A percentile compares a stretch with the other conserved stretches of the same genome.
phyloP scores from a whole-genome alignment of 2,113 vertebrate species.

The Brevimyrus niger region DNA sequence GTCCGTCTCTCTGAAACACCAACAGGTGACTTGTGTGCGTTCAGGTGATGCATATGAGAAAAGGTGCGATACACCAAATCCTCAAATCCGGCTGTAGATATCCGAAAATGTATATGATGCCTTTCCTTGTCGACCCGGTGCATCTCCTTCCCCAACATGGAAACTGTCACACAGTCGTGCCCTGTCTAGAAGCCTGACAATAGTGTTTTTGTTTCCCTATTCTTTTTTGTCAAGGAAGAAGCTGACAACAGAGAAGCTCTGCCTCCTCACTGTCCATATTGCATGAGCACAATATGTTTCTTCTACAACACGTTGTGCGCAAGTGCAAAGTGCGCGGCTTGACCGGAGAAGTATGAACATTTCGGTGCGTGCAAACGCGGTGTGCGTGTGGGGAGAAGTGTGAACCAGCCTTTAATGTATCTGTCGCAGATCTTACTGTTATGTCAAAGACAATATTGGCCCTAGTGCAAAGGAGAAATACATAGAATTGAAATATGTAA shows the following conservation, averaged over 20 bases:
- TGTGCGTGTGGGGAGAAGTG: not conserved
- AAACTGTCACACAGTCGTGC: not conserved
- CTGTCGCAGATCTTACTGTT: no score
- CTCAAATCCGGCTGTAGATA: not conserved
- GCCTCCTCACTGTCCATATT: not conserved
- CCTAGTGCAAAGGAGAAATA: no score
- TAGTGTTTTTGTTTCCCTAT: not conserved
- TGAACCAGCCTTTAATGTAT: not conserved
- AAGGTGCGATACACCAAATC: not conserved
- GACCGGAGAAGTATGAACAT: no score
- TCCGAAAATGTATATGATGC: not conserved
- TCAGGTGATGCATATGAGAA: not conserved
- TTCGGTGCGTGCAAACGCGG: no score
- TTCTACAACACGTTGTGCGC: not conserved
- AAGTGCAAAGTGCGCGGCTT: not conserved
- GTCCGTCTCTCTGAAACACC: not conserved
- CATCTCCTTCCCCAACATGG: not conserved
- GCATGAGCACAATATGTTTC: not conserved
- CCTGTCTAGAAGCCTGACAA: not conserved
- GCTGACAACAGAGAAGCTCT: not conserved
- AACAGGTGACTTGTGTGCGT: not conserved
- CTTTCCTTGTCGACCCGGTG: not conserved
- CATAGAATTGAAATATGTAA: no score
- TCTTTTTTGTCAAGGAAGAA: not conserved
- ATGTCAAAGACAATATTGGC: no score